Evolutionary conservation across 1,140 invertebrate genomes (phyloP).

Genomic region (Chrysoperla carnea): DNA sequence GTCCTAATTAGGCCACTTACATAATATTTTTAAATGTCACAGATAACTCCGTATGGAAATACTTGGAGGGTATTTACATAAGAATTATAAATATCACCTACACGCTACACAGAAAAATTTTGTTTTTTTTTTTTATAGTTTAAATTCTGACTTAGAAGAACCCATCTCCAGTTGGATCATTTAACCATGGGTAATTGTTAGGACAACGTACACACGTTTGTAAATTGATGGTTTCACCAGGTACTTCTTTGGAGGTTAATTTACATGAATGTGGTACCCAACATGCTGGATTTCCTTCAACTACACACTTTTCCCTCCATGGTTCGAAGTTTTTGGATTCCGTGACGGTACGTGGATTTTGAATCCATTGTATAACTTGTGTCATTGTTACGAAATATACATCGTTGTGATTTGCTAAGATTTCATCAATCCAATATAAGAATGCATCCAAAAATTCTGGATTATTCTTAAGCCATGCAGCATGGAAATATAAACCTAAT

Average conservation of each 20-base stretch:
- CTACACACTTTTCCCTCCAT: conserved; percentile 82
- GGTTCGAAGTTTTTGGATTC: conserved; percentile 84
- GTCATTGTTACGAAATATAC: conserved; percentile 97
- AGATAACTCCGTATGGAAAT: too few species aligned
- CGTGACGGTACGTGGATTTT: conserved; percentile 68
- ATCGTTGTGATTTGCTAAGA: conserved; percentile 71
- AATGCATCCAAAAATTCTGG: conserved; percentile 86
- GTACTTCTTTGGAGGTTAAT: conserved; percentile 78
- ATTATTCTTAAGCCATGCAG: conserved; percentile 89
- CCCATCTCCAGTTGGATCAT: conserved; percentile 81
- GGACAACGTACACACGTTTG: conserved; percentile 87
- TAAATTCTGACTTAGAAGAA: conserved; percentile 49
- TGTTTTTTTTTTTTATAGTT: background rate
- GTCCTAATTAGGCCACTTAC: background rate
- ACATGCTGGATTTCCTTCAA: conserved; percentile 60
- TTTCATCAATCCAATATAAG: conserved; percentile 88
- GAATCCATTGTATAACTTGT: conserved; percentile 93
- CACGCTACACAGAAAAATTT: background rate
- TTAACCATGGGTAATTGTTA: conserved; percentile 87
- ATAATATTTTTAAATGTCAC: background rate
- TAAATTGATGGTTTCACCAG: conserved; percentile 81
- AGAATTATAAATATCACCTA: too few species aligned
- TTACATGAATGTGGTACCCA: conserved; percentile 82
- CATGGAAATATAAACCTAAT: conserved; percentile 87
- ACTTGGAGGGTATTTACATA: too few species aligned